phyloP scores from a whole-genome alignment of 2,888 invertebrate genomes.

The Cetonia aurata region DNA sequence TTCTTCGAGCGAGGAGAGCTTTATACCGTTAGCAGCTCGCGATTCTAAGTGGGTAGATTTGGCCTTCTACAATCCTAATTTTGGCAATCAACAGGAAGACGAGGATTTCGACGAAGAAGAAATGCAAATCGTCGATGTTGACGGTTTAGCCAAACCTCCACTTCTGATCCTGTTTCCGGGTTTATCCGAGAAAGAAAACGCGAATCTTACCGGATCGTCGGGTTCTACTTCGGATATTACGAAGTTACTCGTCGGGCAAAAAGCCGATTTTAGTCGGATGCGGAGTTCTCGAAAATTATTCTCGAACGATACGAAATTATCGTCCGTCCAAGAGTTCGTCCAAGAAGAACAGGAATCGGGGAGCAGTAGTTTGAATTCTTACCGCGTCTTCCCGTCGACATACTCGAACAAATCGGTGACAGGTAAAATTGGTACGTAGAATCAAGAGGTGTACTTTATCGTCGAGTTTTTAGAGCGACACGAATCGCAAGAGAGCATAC shows the following conservation, averaged over 20 bases:
- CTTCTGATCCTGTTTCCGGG: constrained; percentile 57
- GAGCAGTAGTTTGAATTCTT: constrained; percentile 28
- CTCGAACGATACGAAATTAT: constrained; percentile 45
- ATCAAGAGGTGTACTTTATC: constrained; percentile 13
- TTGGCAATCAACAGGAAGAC: constrained; percentile 44
- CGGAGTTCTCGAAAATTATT: constrained; percentile 54
- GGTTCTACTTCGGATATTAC: constrained; percentile 56
- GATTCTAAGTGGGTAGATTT: constrained; percentile 68
- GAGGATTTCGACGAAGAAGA: constrained; percentile 52
- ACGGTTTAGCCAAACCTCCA: constrained; percentile 51
- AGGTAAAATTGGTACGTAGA: constrained; percentile 22
- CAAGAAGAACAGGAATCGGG: constrained; percentile 46
- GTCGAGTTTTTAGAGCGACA: constrained; percentile 32
- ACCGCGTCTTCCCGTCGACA: neutral
- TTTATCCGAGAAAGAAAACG: constrained; percentile 51
- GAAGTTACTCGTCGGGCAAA: constrained; percentile 59
- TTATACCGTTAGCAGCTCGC: constrained; percentile 65
- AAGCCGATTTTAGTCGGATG: constrained; percentile 56
- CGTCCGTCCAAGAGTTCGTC: constrained; percentile 48
- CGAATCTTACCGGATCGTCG: constrained; percentile 12
- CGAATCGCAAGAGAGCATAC: constrained; percentile 48
- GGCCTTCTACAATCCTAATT: constrained; percentile 62
- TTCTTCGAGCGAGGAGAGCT: constrained; percentile 50
- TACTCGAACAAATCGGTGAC: constrained; percentile 20
- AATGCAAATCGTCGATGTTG: constrained; percentile 53